Evolutionary conservation across 2,113 vertebrate genomes (phyloP).

Genomic region (Vicugna pacos): DNA sequence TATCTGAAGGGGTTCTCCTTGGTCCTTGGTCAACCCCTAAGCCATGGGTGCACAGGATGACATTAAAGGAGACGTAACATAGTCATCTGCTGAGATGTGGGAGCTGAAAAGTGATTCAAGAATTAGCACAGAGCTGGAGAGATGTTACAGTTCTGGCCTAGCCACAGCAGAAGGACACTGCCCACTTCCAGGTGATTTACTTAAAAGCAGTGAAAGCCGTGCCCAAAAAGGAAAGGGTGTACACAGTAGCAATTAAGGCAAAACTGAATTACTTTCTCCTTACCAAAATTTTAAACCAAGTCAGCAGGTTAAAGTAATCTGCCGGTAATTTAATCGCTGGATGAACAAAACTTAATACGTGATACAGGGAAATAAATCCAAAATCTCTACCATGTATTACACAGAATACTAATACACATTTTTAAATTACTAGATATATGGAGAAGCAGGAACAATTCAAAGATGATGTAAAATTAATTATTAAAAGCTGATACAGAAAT

Average conservation of each 20-base stretch:
- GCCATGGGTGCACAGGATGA: neutral
- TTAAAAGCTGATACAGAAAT: neutral
- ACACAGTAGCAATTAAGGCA: neutral
- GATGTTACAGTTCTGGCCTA: neutral
- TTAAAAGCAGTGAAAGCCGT: neutral
- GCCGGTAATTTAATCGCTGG: neutral
- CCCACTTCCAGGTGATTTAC: neutral
- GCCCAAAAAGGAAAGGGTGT: neutral
- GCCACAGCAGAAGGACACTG: neutral
- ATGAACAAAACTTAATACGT: neutral
- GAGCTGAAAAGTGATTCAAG: neutral
- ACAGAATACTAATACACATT: neutral
- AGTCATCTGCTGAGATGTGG: neutral
- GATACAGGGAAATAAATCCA: neutral
- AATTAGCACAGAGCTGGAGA: neutral
- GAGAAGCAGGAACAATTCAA: neutral
- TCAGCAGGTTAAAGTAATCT: neutral
- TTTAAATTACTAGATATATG: neutral
- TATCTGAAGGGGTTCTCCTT: neutral
- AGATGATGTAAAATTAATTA: neutral
- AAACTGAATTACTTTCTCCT: neutral
- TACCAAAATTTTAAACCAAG: neutral
- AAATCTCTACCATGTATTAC: neutral
- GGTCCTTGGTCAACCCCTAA: neutral
- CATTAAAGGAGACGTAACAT: neutral